Conservation (phyloP, 1,140 invertebrate genomes). For the Heliconius nattereri region DNA sequence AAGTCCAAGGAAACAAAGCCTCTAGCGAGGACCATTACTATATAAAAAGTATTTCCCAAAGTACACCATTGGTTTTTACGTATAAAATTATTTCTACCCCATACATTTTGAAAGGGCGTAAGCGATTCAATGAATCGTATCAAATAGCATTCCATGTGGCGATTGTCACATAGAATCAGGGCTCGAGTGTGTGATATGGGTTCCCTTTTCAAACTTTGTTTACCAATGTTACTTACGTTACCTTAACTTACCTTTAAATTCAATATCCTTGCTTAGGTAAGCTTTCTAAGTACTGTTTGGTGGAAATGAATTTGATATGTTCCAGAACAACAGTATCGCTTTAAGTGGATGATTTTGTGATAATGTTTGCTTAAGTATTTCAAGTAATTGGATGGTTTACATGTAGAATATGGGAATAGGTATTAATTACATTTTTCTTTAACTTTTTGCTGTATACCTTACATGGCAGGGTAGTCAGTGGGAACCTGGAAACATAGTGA, state of each 20-base stretch:
- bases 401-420: too few species aligned
- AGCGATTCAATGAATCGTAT: conserved; percentile 15
- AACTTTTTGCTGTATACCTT: too few species aligned
- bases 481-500: too few species aligned
- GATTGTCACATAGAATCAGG: neutral
- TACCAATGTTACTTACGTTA: neutral
- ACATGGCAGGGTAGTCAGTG: too few species aligned
- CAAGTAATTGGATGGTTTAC: neutral
- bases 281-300: neutral
- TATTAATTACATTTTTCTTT: too few species aligned
- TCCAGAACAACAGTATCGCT: neutral
- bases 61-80: neutral
- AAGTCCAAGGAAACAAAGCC: neutral
- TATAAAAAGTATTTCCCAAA: neutral
- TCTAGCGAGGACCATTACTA: neutral
- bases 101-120: neutral
- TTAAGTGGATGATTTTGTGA: neutral
- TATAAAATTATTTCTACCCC: conserved; percentile 14
- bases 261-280: conserved; percentile 11
- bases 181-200: conserved; percentile 3
- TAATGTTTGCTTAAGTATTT: neutral
- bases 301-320: conserved; percentile 10
- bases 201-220: neutral
- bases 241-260: neutral
- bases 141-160: conserved; percentile 18